A percentile compares a stretch with the other conserved stretches of the same genome.
Evolutionary conservation across 2,797 vertebrate genomes (phyloP).

Genomic region (Scyliorhinus canicula): DNA sequence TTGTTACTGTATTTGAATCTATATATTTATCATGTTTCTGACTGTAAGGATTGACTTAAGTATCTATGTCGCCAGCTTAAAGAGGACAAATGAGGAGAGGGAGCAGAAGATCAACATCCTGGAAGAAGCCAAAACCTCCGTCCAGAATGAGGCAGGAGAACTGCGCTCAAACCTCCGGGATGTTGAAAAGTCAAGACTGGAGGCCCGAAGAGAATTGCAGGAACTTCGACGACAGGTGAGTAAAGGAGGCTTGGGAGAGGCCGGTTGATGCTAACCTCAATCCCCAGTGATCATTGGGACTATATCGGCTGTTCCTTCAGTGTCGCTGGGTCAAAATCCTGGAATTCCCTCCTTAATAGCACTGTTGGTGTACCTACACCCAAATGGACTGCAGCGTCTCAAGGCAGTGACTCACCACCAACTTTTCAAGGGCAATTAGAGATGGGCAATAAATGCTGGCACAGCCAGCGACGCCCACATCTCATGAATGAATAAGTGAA

Average conservation of each 20-base stretch:
- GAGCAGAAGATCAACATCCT: constrained; percentile 61
- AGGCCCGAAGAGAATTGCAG: constrained; percentile 62
- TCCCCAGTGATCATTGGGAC: background rate
- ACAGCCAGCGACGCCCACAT: too few species aligned
- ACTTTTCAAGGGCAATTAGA: too few species aligned
- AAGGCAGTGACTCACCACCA: too few species aligned
- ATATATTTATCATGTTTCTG: background rate
- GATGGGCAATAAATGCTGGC: too few species aligned
- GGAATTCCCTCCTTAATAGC: too few species aligned
- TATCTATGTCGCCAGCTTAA: constrained; percentile 53
- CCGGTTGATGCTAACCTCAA: background rate
- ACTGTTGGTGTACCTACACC: too few species aligned
- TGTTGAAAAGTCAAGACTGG: constrained; percentile 58
- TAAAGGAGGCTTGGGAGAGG: background rate
- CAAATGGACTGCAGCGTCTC: too few species aligned
- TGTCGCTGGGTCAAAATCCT: too few species aligned
- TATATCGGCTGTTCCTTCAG: too few species aligned
- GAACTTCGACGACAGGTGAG: constrained; percentile 68
- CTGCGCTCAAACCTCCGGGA: constrained; percentile 60
- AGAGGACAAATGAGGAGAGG: constrained; percentile 62
- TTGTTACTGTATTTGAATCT: background rate
- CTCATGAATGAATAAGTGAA: too few species aligned
- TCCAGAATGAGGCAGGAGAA: constrained; percentile 55
- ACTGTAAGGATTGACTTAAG: background rate
- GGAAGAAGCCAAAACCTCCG: constrained; percentile 56